phyloP scores from a whole-genome alignment of 2,797 vertebrate genomes.

The Lindbergichthys nudifrons region DNA sequence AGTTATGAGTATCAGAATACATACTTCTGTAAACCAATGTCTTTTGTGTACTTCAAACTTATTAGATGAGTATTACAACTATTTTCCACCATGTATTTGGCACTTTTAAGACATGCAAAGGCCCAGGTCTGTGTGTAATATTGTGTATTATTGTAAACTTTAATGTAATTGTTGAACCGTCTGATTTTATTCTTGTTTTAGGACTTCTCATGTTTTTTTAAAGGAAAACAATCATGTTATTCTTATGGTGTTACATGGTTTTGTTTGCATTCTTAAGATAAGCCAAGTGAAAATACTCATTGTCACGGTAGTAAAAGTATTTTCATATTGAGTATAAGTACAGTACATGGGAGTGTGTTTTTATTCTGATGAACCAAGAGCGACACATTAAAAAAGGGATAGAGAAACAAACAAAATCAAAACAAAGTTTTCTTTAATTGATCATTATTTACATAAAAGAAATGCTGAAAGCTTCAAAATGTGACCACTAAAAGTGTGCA shows the following conservation, averaged over 20 bases:
- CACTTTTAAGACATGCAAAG: conserved; percentile 63
- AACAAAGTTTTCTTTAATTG: not conserved
- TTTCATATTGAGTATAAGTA: conserved; percentile 82
- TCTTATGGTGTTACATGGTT: conserved; percentile 76
- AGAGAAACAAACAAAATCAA: not conserved
- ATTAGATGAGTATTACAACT: conserved; percentile 41
- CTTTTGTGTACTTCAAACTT: conserved; percentile 42
- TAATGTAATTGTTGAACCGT: conserved; percentile 78
- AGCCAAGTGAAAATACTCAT: conserved; percentile 79
- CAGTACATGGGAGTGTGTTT: conserved; percentile 54
- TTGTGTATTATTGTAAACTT: conserved; percentile 85
- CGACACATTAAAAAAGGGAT: not conserved
- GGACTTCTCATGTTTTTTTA: conserved; percentile 56
- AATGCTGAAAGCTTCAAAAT: conserved; percentile 1
- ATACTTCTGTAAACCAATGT: conserved; percentile 2
- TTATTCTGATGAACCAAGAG: conserved; percentile 22
- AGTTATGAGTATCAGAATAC: conserved; percentile 23
- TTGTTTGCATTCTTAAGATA: conserved; percentile 77
- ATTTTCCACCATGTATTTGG: conserved; percentile 77
- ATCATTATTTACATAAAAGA: not conserved
- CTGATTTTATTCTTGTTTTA: conserved; percentile 75
- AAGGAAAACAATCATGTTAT: conserved; percentile 69
- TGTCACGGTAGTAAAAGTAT: conserved; percentile 83
- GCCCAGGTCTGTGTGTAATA: conserved; percentile 79
- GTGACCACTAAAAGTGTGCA: not conserved